Evolutionary conservation across 2,888 invertebrate species (phyloP).

Genomic region (Lepidonotus clava): DNA sequence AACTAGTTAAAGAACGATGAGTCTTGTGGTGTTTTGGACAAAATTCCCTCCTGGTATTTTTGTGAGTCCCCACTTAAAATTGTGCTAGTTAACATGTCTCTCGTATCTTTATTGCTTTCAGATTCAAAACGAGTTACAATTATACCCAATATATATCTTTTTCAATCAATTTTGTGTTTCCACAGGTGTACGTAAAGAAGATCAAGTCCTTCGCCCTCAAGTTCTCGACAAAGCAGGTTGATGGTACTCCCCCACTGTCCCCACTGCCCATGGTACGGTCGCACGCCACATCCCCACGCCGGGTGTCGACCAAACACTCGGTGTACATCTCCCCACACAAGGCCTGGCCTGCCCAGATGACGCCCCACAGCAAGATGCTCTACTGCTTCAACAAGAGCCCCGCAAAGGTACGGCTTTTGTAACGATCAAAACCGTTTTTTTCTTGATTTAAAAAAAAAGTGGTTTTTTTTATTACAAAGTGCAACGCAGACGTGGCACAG

Average conservation of each 20-base stretch:
- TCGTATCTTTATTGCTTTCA: no score
- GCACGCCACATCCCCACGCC: conserved; percentile 83
- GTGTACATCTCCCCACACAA: conserved; percentile 74
- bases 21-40: no score
- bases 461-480: no score
- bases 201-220: conserved; percentile 63
- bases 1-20: no score
- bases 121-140: no score
- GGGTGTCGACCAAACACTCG: conserved; percentile 82
- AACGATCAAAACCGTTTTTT: background rate
- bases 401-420: conserved; percentile 85
- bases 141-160: no score
- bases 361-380: conserved; percentile 82
- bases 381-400: conserved; percentile 94
- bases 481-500: no score
- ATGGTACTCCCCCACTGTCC: conserved; percentile 84
- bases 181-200: conserved; percentile 61
- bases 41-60: no score
- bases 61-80: no score
- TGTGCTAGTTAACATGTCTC: no score
- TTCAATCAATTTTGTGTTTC: background rate
- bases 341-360: conserved; percentile 66
- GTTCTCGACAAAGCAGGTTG: conserved; percentile 58
- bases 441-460: background rate
- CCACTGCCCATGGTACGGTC: conserved; percentile 86